Conservation (phyloP, 1,140 invertebrate species). For the Ips typographus region DNA sequence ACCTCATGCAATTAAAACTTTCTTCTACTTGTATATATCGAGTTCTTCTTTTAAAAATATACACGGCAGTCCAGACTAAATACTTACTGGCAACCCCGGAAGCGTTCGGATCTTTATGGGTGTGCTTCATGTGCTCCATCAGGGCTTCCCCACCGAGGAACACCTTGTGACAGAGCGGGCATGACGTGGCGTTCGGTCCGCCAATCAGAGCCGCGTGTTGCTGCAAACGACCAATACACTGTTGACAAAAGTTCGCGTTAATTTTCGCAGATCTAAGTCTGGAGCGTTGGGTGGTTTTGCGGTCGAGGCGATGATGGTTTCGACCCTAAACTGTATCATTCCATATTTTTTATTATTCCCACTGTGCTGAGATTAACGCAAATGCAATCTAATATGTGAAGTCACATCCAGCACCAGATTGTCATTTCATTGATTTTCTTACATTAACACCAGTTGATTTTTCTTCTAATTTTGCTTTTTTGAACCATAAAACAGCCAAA, state of each 20-base stretch:
- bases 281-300: background rate
- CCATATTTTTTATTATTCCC: no score
- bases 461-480: no score
- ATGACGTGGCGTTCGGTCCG: constrained; percentile 85
- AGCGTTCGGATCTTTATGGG: constrained; percentile 89
- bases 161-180: constrained; percentile 90
- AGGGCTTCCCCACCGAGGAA: constrained; percentile 85
- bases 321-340: no score
- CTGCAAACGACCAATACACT: constrained; percentile 67
- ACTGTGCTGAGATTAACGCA: no score
- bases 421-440: no score
- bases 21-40: no score
- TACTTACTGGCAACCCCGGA: constrained; percentile 88
- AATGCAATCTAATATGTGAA: no score
- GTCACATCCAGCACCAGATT: no score
- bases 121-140: constrained; percentile 94
- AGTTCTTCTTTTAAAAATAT: background rate
- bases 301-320: no score
- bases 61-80: constrained; percentile 32
- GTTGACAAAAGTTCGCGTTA: constrained; percentile 52
- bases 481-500: no score
- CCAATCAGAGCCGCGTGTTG: constrained; percentile 90
- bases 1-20: no score
- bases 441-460: no score
- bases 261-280: constrained; percentile 31